Base-by-base conservation (phyloP, 2,797 vertebrate species). In the Mionectes olivaceus region DNA sequence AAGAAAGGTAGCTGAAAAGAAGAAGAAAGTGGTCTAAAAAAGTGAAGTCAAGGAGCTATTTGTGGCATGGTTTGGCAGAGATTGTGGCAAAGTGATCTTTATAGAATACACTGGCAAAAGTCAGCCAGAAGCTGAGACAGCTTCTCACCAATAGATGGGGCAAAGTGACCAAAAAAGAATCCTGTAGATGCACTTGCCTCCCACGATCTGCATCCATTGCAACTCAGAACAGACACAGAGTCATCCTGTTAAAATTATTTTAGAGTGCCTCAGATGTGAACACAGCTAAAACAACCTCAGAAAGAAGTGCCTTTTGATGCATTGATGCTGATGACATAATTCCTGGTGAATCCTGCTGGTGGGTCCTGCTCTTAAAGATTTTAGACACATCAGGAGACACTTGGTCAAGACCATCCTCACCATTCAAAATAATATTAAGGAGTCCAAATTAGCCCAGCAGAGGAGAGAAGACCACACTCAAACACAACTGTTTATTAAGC, bases 121-220 rank as follows among this genome's bases (percentile, higher is more conserved):
- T n/a, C 47, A 76, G 11, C 18, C 43, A 68, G 47, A 63, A 46
- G 7, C 32, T 19, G 41, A 35, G 37, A 27, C 25, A 52, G 7
- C 4, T 14, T 92, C 22, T 95, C 35, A 85, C 83, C 97, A 74
- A 70, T 75, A 96, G 96, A 94, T 89, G 97, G 94, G 7, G 94
- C 71, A 88, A 83, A 81, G 16, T 0, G 3, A 92, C 28, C 69
- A 82, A 14, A 61, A 95, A 95, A 93, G 4, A 9, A 47, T 81
- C 16, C 18, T 69, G 50, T 30, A 82, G 59, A 33, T 7, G 19
- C 24, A 21, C 8, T 59, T 37, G 13, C 5, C 21, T 84, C 32
- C 25, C 11, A 11, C 10, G 9, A 19, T 28, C 23, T 8, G 17
- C 19, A 83, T 53, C 60, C 49, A 33, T 0, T 52, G 39, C 23